A percentile compares a stretch with the other conserved stretches of the same genome.
Evolutionary conservation across 2,888 invertebrate species (phyloP).

Genomic region (Pantelozetes paolii): DNA sequence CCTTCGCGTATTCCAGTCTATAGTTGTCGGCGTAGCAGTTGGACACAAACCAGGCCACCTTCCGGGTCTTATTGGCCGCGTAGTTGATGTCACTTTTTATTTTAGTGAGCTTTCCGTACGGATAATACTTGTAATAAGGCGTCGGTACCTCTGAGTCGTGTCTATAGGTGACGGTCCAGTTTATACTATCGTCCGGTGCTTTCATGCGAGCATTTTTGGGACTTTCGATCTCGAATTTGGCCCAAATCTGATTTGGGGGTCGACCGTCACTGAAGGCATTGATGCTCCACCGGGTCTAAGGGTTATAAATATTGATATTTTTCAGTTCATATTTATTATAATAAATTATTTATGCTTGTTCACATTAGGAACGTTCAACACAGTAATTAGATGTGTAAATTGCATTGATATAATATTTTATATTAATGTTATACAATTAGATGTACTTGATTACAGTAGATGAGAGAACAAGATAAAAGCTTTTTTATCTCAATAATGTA

Average conservation of each 20-base stretch:
- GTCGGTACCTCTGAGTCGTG: constrained; percentile 92
- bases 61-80: constrained; percentile 54
- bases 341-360: too few species aligned
- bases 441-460: too few species aligned
- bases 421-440: too few species aligned
- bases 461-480: too few species aligned
- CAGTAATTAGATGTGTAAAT: too few species aligned
- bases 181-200: constrained; percentile 56
- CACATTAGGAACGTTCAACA: too few species aligned
- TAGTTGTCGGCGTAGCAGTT: constrained; percentile 91
- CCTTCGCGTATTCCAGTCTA: constrained; percentile 77
- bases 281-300: too few species aligned
- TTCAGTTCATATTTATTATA: too few species aligned
- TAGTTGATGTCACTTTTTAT: constrained; percentile 10
- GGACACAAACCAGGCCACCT: constrained; percentile 95
- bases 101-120: constrained; percentile 55
- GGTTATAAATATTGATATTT: too few species aligned
- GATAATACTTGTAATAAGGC: constrained; percentile 90
- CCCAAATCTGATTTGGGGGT: constrained; percentile 62
- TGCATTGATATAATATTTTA: too few species aligned
- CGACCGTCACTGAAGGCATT: neutral
- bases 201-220: constrained; percentile 66
- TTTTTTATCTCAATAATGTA: too few species aligned
- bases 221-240: constrained; percentile 88
- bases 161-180: constrained; percentile 95